Evolutionary conservation across 2,888 invertebrate genomes (phyloP).

Genomic region (Catocala nupta): DNA sequence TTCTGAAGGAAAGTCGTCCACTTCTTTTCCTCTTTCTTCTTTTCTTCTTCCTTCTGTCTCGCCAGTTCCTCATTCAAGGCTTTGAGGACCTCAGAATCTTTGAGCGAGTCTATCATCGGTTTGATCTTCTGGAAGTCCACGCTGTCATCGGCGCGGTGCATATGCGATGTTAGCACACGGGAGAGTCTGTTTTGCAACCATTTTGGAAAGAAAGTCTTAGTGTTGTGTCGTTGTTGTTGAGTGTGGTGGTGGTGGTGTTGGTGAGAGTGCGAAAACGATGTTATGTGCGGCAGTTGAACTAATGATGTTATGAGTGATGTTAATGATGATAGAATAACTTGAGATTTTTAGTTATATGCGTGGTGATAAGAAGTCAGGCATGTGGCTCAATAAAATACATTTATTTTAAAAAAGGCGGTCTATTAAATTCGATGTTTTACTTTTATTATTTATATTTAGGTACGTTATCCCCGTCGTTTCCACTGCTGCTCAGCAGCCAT

Average conservation of each 20-base stretch:
- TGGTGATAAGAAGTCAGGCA: too few species aligned
- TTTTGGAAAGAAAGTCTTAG: slow-evolving; percentile 35
- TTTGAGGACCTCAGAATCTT: slow-evolving; percentile 90
- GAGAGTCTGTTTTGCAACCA: slow-evolving; percentile 69
- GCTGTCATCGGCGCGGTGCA: slow-evolving; percentile 80
- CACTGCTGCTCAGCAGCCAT: too few species aligned
- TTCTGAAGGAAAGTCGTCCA: slow-evolving; percentile 93
- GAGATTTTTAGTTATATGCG: too few species aligned
- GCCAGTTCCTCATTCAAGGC: slow-evolving; percentile 87
- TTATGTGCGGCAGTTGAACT: too few species aligned
- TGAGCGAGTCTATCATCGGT: slow-evolving; percentile 89
- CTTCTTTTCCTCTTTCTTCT: slow-evolving; percentile 87
- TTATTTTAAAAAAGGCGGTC: too few species aligned
- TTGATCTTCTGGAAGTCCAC: slow-evolving; percentile 91
- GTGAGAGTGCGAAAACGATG: neutral
- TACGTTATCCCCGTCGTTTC: too few species aligned
- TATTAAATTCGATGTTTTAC: too few species aligned
- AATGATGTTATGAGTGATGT: too few species aligned
- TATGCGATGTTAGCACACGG: slow-evolving; percentile 75
- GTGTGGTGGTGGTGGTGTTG: neutral
- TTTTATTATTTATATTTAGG: too few species aligned
- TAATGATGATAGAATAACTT: too few species aligned
- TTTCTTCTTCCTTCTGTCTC: slow-evolving; percentile 81
- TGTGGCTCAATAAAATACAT: too few species aligned
- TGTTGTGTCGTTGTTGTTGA: slow-evolving; percentile 8